Evolutionary conservation across 2,113 vertebrate species (phyloP), one percentile per base, ranked within the genome.

Genomic region (Aramus guarauna): DNA sequence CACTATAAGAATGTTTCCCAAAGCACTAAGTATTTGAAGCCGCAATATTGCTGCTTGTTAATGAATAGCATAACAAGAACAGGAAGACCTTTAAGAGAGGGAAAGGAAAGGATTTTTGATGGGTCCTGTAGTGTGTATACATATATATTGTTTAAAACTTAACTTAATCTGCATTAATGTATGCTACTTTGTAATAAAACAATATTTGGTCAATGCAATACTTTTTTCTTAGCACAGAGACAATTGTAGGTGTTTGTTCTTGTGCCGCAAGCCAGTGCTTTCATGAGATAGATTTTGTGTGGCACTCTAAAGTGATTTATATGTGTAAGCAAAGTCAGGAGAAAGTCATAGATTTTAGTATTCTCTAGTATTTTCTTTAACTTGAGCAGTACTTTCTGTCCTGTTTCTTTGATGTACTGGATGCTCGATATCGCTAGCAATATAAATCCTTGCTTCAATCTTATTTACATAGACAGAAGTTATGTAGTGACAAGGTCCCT

Each of bases 401-500:
- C 93, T 95, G 92, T 90, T 96, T 88, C 90, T 98, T 85, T 97
- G 96, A 98, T 97, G 84, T 92, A 91, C 36, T 91, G 91, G 91
- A 94, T 97, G 87, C 82, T 95, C 73, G 74, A 96, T 97, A 96
- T 97, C 32, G 3, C 77, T 88, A 56, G 93, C 94, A 97, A 92
- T 96, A 98, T 95, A 98, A 97, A 97, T 94, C 96, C 95, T 97
- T 97, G 91, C 86, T 97, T 97, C 96, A 94, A 96, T 98, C 96
- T 97, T 98, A 98, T 98, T 98, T 98, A 98, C 97, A 98, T 94
- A 98, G 98, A 96, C 95, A 98, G 97, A 98, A 98, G 95, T 97
- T 98, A 96, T 98, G 97, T 98, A 98, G 97, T 98, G 98, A 98
- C 98, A 98, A 98, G 97, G 97, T 98, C 98, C 97, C 97, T 97